These are phyloP conservation scores for Delphinapterus leucas DNA, from an alignment of 2,113 vertebrate genomes.

Conservation along the genomic window DNA sequence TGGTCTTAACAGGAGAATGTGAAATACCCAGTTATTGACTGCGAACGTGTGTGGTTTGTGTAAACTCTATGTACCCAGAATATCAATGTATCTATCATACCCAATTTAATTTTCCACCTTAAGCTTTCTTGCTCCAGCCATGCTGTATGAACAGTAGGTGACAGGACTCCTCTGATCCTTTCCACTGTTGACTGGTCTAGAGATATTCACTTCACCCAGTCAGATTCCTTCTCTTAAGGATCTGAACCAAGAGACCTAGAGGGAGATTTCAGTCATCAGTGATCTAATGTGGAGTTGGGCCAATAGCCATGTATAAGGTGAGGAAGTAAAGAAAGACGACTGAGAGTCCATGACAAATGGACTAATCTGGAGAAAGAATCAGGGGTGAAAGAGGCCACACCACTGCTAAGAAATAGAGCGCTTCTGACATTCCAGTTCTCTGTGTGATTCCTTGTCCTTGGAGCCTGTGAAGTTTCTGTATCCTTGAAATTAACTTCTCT, in stretches of 20 bases:
- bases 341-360: not conserved
- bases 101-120: not conserved
- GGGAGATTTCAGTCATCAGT: not conserved
- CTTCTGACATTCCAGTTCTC: not conserved
- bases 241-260: not conserved
- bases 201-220: not conserved
- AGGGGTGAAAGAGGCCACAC: not conserved
- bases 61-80: not conserved
- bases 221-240: not conserved
- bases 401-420: not conserved
- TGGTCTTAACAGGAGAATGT: not conserved
- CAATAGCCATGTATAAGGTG: not conserved
- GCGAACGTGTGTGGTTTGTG: not conserved
- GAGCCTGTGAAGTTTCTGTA: not conserved
- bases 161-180: not conserved
- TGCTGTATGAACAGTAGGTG: not conserved
- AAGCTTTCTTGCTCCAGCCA: not conserved
- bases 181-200: not conserved
- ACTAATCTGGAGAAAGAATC: not conserved
- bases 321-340: not conserved
- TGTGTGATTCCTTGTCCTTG: not conserved
- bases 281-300: not conserved
- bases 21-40: not conserved
- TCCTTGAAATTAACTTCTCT: conserved; percentile 22
- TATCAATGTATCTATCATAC: not conserved